These are phyloP conservation scores for Drosophila affinis DNA, from an alignment of 2,888 invertebrate genomes.

Conservation along the genomic window DNA sequence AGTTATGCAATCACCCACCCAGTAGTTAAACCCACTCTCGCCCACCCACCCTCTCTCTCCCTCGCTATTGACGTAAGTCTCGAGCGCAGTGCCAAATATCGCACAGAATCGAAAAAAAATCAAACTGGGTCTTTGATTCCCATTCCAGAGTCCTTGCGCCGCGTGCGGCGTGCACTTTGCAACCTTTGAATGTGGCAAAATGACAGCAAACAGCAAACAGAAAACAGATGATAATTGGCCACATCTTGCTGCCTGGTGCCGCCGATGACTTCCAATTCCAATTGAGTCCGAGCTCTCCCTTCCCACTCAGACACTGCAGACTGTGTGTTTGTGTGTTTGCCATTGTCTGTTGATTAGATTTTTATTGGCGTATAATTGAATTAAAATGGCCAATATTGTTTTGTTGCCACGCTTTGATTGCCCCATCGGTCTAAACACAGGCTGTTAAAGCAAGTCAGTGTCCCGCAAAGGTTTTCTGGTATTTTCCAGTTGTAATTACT, in stretches of 20 bases:
- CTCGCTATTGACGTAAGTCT: slow-evolving; percentile 37
- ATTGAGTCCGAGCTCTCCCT: slow-evolving; percentile 17
- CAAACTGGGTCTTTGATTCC: background rate
- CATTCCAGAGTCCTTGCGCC: slow-evolving; percentile 31
- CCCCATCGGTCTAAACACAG: slow-evolving; percentile 38
- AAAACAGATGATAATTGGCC: slow-evolving; percentile 47
- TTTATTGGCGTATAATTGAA: slow-evolving; percentile 80
- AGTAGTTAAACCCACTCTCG: too few species aligned
- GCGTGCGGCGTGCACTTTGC: slow-evolving; percentile 13
- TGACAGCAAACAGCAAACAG: slow-evolving; percentile 55
- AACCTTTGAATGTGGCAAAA: slow-evolving; percentile 43
- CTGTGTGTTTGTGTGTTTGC: slow-evolving; percentile 28
- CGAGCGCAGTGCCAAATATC: slow-evolving; percentile 47
- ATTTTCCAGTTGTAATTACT: slow-evolving; percentile 71
- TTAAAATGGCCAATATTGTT: slow-evolving; percentile 65
- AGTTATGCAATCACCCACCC: slow-evolving; percentile 39
- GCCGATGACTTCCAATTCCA: slow-evolving; percentile 17
- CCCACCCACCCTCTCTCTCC: too few species aligned
- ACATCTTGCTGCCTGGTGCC: slow-evolving; percentile 13
- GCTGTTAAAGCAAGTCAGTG: slow-evolving; percentile 37
- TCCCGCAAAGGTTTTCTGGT: slow-evolving; percentile 58
- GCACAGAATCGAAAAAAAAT: slow-evolving; percentile 36
- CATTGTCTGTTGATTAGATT: slow-evolving; percentile 75
- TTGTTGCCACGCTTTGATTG: slow-evolving; percentile 64
- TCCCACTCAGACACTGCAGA: background rate